A percentile compares a stretch with the other conserved stretches of the same genome.
Evolutionary conservation across 2,113 vertebrate species (phyloP).

Genomic region (Pituophis catenifer): DNA sequence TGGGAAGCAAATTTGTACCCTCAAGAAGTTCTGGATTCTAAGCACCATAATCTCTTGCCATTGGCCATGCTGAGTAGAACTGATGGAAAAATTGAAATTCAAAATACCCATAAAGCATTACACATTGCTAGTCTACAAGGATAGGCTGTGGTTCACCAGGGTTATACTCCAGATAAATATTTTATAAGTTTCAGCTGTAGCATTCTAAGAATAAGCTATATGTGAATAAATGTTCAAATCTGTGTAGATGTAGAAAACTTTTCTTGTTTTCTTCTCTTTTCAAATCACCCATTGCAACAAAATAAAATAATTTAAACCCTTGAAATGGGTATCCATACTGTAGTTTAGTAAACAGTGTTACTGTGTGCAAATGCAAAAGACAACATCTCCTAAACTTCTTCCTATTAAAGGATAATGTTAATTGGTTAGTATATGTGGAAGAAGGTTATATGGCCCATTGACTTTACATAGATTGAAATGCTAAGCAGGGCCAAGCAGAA

Average conservation of each 20-base stretch:
- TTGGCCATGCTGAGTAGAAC: neutral
- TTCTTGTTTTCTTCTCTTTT: neutral
- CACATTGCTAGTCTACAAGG: neutral
- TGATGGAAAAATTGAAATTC: neutral
- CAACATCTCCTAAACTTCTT: conserved; percentile 61
- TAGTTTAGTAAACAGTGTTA: conserved; percentile 47
- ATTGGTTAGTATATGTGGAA: conserved; percentile 63
- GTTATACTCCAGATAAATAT: neutral
- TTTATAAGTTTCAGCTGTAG: neutral
- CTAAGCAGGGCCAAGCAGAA: conserved; percentile 69
- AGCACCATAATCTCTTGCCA: neutral
- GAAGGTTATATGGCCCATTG: conserved; percentile 70
- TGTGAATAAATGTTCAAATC: neutral
- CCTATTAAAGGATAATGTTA: conserved; percentile 69
- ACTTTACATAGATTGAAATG: conserved; percentile 73
- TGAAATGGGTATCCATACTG: conserved; percentile 8
- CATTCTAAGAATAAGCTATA: neutral
- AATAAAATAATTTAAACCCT: neutral
- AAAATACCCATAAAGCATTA: neutral
- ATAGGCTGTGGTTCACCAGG: neutral
- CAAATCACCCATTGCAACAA: neutral
- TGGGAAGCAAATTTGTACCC: neutral
- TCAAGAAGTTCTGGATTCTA: neutral
- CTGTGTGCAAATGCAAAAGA: conserved; percentile 49
- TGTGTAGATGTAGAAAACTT: conserved; percentile 7